Conservation (phyloP, 2,113 vertebrate genomes). For the Phycodurus eques region DNA sequence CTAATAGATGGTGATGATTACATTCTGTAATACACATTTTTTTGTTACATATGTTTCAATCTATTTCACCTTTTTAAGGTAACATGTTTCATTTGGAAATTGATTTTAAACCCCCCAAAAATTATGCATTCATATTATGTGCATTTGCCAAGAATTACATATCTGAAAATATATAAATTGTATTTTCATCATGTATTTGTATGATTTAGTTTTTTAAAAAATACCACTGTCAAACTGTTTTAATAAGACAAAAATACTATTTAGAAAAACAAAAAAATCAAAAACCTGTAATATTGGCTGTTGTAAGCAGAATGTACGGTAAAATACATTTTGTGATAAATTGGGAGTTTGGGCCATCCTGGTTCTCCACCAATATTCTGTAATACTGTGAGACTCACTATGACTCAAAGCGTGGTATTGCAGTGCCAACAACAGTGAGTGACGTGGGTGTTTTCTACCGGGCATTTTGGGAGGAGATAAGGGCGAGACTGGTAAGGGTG, state of each 20-base stretch:
- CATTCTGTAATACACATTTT: neutral
- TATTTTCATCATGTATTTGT: neutral
- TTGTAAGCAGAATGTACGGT: neutral
- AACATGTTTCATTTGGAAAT: too few species aligned
- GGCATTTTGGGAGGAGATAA: constrained; percentile 58
- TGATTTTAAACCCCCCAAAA: too few species aligned
- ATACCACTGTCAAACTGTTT: neutral
- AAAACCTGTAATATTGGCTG: neutral
- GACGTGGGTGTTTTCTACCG: constrained; percentile 61
- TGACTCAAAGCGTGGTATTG: neutral
- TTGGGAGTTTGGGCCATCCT: neutral
- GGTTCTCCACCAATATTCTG: neutral
- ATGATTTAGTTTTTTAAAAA: too few species aligned
- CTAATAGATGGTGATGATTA: neutral
- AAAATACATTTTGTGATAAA: neutral
- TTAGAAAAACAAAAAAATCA: neutral
- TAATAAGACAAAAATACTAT: neutral
- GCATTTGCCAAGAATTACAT: too few species aligned
- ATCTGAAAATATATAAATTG: neutral
- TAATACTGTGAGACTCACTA: neutral
- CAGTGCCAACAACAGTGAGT: constrained; percentile 42
- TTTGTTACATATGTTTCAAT: neutral
- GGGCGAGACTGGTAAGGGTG: constrained; percentile 46
- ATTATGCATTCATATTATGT: too few species aligned
- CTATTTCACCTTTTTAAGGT: too few species aligned